Evolutionary conservation across 2,113 vertebrate species (phyloP), one percentile per base, ranked within the genome.

Genomic region (Anguilla japonica): DNA sequence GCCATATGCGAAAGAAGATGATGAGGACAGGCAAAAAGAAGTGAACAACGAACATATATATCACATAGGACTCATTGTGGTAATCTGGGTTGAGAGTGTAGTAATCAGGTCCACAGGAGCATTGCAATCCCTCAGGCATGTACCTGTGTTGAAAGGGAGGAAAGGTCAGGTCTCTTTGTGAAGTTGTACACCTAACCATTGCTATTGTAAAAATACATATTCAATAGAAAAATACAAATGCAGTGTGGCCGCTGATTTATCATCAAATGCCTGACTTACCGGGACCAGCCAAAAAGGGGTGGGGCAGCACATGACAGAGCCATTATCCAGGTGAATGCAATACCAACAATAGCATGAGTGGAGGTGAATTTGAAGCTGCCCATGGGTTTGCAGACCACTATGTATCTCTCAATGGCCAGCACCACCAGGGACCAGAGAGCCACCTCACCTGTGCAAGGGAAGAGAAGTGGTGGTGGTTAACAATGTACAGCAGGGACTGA

Each of bases 371-470:
- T 95, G 91, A 97, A 96, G 90, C 96, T 96, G 53, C 95, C 95
- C 96, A 96, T 96, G 83, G 96, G 95, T 88, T 96, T 97, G 94
- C 96, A 97, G 88, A 96, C 92, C 0, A 97, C 94, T 5, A 96
- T 94, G 91, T 96, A 96, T 78, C 96, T 93, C 90, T 97, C 95
- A 26, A 96, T 83, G 90, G 96, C 96, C 92, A 96, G 81, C 22
- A 96, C 95, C 0, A 97, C 96, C 90, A 96, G 91, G 1, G 96
- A 97, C 96, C 96, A 97, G 79, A 96, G 93, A 81, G 96, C 86
- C 0, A 96, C 94, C 84, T 97, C 91, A 89, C 96, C 96, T 92
- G 75, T 8, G 9, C 22, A 81, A n/a, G 39, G 39, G 26, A 6
- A 22, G 39, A 46, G 29, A 78, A 43, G 41, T 80, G 40, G 14